Evolutionary conservation across 2,113 vertebrate species (phyloP), one percentile per base, ranked within the genome.

Genomic region (Psittacus erithacus): DNA sequence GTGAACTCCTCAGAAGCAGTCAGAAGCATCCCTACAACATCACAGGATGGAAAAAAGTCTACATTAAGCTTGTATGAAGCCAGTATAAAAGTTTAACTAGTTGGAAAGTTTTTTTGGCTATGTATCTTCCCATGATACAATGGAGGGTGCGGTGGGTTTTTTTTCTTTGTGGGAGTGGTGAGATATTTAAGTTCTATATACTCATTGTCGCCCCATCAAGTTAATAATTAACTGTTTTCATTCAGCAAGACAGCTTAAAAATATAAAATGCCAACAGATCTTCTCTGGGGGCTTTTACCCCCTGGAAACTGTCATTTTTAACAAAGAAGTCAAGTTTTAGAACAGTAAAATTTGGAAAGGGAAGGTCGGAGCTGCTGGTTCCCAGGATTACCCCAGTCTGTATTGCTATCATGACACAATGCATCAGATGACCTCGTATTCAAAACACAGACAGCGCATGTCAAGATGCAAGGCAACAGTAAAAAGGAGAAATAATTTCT

Each of bases 71-170:
- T 94, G 86, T 85, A 95, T 93, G 93, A 96, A 96, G 88, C 59
- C 86, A 94, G 53, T 84, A 96, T 91, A 93, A 95, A 96, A 95
- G 83, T 95, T 97, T 94, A 96, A 95, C 1, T 25, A 95, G 86
- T 88, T 94, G 96, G 95, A 96, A 96, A 95, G 90, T 84, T 94
- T 96, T 95, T 93, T 86, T 96, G 91, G 93, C 85, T 88, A 31
- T 92, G 90, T 67, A 94, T 93, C 95, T 95, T 92, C 92, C 93
- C 93, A 95, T 95, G 93, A 94, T 93, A 97, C 89, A 97, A 95
- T 91, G 74, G 77, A 92, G 91, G 77, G 70, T 93, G 77, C 18
- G 29, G 23, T 35, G 59, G n/a, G 73, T 62, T 88, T 92, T 79
- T 92, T 93, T 84, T 28, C 65, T 71, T 81, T 14, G 86, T 93